phyloP scores from a whole-genome alignment of 2,888 invertebrate species.

The Xestia ashworthii region DNA sequence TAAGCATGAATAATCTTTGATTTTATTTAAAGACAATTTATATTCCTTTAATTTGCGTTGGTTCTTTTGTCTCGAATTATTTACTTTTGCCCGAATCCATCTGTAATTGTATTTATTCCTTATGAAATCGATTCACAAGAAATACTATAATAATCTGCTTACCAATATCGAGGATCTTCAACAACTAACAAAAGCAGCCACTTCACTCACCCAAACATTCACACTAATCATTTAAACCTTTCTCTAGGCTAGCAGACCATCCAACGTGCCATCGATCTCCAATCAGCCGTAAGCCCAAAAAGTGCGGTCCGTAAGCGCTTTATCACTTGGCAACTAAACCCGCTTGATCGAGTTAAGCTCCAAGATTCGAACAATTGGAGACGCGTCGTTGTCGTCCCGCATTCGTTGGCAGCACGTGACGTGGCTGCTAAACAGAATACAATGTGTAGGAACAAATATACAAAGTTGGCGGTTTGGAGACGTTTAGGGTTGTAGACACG shows the following conservation, averaged over 20 bases:
- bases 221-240: conserved; percentile 49
- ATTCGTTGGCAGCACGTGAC: conserved; percentile 85
- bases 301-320: conserved; percentile 79
- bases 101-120: background rate
- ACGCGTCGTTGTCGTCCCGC: conserved; percentile 77
- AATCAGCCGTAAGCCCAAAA: conserved; percentile 62
- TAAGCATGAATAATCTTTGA: background rate
- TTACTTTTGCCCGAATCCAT: background rate
- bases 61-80: background rate
- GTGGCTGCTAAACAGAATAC: conserved; percentile 70
- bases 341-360: conserved; percentile 84
- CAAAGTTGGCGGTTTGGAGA: conserved; percentile 58
- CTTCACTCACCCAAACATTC: conserved; percentile 29
- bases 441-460: conserved; percentile 38
- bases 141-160: conserved; percentile 21
- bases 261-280: conserved; percentile 66
- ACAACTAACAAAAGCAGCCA: conserved; percentile 4
- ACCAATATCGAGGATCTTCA: background rate
- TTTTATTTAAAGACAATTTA: background rate
- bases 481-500: conserved; percentile 43
- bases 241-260: conserved; percentile 57
- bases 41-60: background rate
- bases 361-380: conserved; percentile 89
- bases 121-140: background rate
- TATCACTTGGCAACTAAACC: conserved; percentile 82